Percentiles rank a stretch among this genome's conserved stretches.
Conservation (phyloP, 92 coral and sea anemone species). For the Metridium senile region DNA sequence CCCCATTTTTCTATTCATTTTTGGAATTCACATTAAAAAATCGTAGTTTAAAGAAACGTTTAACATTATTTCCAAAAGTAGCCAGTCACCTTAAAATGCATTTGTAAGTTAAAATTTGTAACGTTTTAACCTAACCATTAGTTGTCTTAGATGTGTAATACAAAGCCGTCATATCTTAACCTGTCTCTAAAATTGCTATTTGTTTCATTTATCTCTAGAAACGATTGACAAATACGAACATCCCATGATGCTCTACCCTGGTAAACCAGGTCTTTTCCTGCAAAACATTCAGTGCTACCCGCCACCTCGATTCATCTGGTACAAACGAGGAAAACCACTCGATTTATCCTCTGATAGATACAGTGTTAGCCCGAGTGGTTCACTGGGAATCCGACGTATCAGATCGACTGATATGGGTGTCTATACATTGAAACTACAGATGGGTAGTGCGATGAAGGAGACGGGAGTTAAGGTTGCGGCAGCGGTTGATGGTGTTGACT, state of each 20-base stretch:
- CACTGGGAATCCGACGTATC: constrained; percentile 39
- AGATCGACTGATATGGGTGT: constrained; percentile 42
- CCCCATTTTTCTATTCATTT: too few species aligned
- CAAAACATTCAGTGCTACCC: constrained; percentile 36
- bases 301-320: constrained; percentile 35
- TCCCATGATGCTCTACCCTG: constrained; percentile 40
- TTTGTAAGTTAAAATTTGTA: too few species aligned
- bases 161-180: too few species aligned
- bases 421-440: constrained; percentile 26
- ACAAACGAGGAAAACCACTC: constrained; percentile 40
- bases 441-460: constrained; percentile 10
- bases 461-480: constrained; percentile 44
- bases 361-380: constrained; percentile 52
- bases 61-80: too few species aligned
- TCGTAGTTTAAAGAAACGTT: too few species aligned
- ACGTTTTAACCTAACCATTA: too few species aligned
- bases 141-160: too few species aligned
- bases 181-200: too few species aligned
- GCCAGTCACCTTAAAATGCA: too few species aligned
- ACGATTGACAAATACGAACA: constrained; percentile 23
- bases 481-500: constrained; percentile 47
- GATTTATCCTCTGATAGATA: constrained; percentile 31
- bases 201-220: background rate
- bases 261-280: constrained; percentile 26
- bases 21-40: too few species aligned